phyloP scores from a whole-genome alignment of 2,888 invertebrate species.

The Lepidochrysops patricia region DNA sequence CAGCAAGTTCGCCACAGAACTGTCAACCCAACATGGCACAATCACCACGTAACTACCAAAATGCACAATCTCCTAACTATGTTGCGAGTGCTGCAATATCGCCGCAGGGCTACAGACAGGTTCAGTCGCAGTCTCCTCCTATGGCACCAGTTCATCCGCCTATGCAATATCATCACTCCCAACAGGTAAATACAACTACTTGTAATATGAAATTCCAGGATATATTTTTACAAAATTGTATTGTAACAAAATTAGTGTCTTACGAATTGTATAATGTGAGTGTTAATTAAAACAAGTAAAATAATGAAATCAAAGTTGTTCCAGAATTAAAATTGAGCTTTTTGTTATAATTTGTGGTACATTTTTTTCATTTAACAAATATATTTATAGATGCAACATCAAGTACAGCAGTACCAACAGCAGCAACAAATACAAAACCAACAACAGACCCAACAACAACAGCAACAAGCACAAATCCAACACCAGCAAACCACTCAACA shows the following conservation, averaged over 20 bases:
- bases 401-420: constrained; percentile 56
- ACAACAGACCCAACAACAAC: constrained; percentile 52
- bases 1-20: constrained; percentile 67
- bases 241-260: too few species aligned
- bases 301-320: neutral
- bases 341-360: neutral
- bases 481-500: constrained; percentile 43
- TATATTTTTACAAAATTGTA: too few species aligned
- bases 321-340: neutral
- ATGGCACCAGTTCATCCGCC: constrained; percentile 63
- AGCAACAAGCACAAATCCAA: constrained; percentile 45
- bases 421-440: constrained; percentile 47
- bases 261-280: too few species aligned
- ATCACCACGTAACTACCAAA: constrained; percentile 65
- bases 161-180: constrained; percentile 66
- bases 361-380: neutral
- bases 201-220: neutral
- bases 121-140: constrained; percentile 64
- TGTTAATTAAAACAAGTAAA: neutral
- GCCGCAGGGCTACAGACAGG: constrained; percentile 69
- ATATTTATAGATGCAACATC: constrained; percentile 44
- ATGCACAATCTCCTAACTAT: constrained; percentile 70
- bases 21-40: constrained; percentile 56
- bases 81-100: constrained; percentile 66
- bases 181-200: constrained; percentile 45